These are phyloP conservation scores for Coendou prehensilis DNA, from an alignment of 2,797 vertebrate genomes.

Conservation along the genomic window DNA sequence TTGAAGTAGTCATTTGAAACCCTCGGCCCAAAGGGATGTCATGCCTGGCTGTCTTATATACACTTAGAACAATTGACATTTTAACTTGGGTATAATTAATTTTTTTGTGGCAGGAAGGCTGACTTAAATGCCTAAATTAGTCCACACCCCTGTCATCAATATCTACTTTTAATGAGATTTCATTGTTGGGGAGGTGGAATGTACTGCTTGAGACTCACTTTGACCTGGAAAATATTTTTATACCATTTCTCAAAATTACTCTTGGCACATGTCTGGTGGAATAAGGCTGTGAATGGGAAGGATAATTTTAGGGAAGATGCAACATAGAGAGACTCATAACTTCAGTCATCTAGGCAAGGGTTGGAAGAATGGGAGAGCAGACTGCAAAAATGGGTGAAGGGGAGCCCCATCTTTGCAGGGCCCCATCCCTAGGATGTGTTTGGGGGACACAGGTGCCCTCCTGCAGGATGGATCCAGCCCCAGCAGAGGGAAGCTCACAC, in stretches of 20 bases:
- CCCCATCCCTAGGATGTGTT: neutral
- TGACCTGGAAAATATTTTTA: slow-evolving; percentile 44
- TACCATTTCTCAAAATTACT: neutral
- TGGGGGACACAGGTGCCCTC: neutral
- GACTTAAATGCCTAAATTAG: slow-evolving; percentile 51
- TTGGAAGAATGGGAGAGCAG: neutral
- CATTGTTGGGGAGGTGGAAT: neutral
- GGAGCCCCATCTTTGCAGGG: neutral
- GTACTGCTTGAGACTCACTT: neutral
- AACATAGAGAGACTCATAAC: neutral
- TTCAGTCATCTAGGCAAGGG: neutral
- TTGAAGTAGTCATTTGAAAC: neutral
- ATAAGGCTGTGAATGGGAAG: neutral
- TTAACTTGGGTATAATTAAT: slow-evolving; percentile 27
- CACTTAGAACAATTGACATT: neutral
- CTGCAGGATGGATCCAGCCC: neutral
- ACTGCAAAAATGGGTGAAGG: neutral
- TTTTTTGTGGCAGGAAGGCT: slow-evolving; percentile 37
- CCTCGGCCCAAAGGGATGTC: neutral
- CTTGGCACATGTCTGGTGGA: neutral
- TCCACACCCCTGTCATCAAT: neutral
- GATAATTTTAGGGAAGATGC: neutral
- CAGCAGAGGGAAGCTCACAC: neutral
- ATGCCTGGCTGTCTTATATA: neutral
- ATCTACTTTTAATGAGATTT: slow-evolving; percentile 46